Base-by-base conservation (phyloP, 1,140 invertebrate genomes). In the Zophobas atratus region DNA sequence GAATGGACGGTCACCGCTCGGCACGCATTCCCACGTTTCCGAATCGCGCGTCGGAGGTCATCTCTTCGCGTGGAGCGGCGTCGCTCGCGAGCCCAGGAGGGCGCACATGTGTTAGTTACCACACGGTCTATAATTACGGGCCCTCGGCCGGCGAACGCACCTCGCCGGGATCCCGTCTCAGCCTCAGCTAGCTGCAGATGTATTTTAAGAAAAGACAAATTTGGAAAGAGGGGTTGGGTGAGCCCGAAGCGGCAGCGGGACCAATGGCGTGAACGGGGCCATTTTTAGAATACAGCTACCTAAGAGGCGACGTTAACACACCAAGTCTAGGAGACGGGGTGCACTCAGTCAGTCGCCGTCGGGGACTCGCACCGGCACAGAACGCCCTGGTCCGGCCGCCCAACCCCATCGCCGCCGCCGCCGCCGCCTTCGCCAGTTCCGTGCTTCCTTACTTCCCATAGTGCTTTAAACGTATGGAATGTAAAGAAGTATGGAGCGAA, bases 381-480 rank as follows among this genome's bases (percentile, higher is more conserved):
- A 76, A 74, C 77, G 76, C 75, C 71, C 57, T 53, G 55, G 41
- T 20, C 20, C 51, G 53, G 41, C 53, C 33, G 70, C 8, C 36
- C 32, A 20, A 53, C 53, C 32, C 57, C 20, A 56, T 36, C 38
- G 6, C 20, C 6, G 48, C 71, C 33, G 38, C 41, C 49, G 67
- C 20, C 70, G 67, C 63, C 88, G 88, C 88, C 88, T 86, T 90
- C 90, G 91, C 89, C 88, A 92, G 92, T 93, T 93, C 94, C 94
- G 93, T 97, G 92, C 95, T 96, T 97, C 94, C 93, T 96, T 96
- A 94, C 94, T 95, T 96, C 94, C 94, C 95, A 96, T 96, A 96
- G 94, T 94, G 88, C 87, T 90, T 89, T 89, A 89, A 85, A 90
- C 91, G 86, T 97, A 96, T 97, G 95, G 95, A 97, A 97, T 97